Base-by-base conservation (phyloP, 2,888 invertebrate genomes). In the Hofmannophila pseudospretella region DNA sequence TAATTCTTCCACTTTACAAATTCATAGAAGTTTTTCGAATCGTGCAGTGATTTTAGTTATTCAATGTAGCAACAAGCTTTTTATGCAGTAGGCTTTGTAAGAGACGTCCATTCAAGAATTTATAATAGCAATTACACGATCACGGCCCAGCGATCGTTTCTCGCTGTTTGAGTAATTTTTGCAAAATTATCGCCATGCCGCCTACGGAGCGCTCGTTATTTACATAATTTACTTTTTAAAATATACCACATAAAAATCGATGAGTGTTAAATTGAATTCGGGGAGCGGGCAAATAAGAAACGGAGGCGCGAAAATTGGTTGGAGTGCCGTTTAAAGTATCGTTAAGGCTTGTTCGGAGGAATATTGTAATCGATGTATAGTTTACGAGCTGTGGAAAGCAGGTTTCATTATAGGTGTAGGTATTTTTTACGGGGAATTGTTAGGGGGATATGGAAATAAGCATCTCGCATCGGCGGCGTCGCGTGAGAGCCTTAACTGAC, bases 261-360 rank as follows among this genome's bases (percentile, higher is more conserved):
- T 74, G 78, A 69, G 76, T 78, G 80, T 72, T 80, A 78, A 88
- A 88, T 87, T 87, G 84, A 85, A 81, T 86, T 76, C 74, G 71
- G 66, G 73, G 72, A 76, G 75, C 69, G 58, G 64, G 62, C 74
- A 80, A 85, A 85, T 84, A 81, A 79, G 76, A 79, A 77, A 69
- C 61, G 70, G 58, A 72, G 73, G 80, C 63, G 81, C 72, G 80
- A 80, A 85, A 85, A 84, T 84, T 82, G 81, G 64, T 52, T 51
- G 59, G 54, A 58, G 59, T 58, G 66, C 72, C 77, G 75, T 79
- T 85, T 85, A 85, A 85, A 85, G 72, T 73, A 72, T 85, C 84
- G 81, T 84, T 81, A 84, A 74, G 67, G 67, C 68, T 66, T 71
- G 79, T 76, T 65, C 46, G 55, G 56, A 67, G 57, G 74, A 73